phyloP scores from a whole-genome alignment of 2,113 vertebrate species.

The Hydropotes inermis region DNA sequence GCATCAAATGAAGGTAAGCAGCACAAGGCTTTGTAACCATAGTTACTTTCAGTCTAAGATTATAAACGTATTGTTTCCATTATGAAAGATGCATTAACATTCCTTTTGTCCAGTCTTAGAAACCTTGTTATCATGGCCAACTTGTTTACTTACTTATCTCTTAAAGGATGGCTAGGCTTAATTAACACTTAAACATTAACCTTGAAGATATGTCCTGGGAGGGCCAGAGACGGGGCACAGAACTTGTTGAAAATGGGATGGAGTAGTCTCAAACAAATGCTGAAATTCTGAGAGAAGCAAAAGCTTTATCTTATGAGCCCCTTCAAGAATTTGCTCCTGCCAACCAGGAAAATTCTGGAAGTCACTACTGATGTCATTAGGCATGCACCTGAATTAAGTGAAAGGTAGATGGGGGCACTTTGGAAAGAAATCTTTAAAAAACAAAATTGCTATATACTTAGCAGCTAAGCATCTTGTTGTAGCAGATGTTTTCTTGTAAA shows the following conservation, averaged over 20 bases:
- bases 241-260: background rate
- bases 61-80: slow-evolving; percentile 51
- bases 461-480: background rate
- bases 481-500: slow-evolving; percentile 33
- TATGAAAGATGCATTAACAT: slow-evolving; percentile 63
- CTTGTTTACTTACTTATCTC: slow-evolving; percentile 67
- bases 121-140: background rate
- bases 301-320: background rate
- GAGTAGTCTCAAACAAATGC: background rate
- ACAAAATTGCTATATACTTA: background rate
- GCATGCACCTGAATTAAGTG: background rate
- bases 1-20: slow-evolving; percentile 34
- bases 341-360: slow-evolving; percentile 29
- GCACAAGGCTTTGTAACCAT: slow-evolving; percentile 63
- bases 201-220: slow-evolving; percentile 47
- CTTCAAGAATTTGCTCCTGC: background rate
- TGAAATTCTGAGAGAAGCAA: background rate
- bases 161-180: slow-evolving; percentile 66
- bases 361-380: background rate
- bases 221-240: too few relatives aligned
- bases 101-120: slow-evolving; percentile 67
- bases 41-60: slow-evolving; percentile 61
- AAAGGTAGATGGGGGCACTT: background rate
- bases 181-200: slow-evolving; percentile 75
- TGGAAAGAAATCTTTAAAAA: background rate